Evolutionary conservation across 2,888 invertebrate genomes (phyloP), one percentile per base, ranked within the genome.

Genomic region (Frankliniella intonsa): DNA sequence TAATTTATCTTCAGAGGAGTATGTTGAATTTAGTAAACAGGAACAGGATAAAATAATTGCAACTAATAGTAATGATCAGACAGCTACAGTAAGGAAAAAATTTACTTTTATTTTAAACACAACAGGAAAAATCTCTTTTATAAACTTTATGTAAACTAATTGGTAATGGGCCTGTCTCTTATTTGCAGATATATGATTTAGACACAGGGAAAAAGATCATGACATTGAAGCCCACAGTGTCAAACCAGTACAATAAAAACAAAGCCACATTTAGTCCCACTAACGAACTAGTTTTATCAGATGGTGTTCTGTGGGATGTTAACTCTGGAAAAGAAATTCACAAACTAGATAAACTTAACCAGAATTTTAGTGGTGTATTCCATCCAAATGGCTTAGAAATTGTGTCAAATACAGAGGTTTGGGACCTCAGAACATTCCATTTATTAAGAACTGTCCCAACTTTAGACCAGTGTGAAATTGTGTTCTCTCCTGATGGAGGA

Each of bases 361-460:
- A 97, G 87, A 94, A 94, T 79, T 92, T 97, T 82, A 98, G 96
- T 87, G 99, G 98, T 0, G 94, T 97, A 10, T 99, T 99, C 87
- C 98, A 98, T 90, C 98, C 98, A 0, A 97, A 96, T 87, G 97
- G 97, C 0, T 90, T 97, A 84, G 98, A 98, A 92, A 93, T 98
- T 76, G 95, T 99, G 86, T 97, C 98, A 82, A 99, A 99, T 87
- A 97, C 98, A 0, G 98, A 99, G 91, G 97, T 99, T 82, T 99
- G 99, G 99, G 99, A 99, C 88, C 88, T 99, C 50, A 90, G 99
- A 85, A 98, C 97, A 79, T 98, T 97, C 88, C 96, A 97, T 87
- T 89, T 99, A 79, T 89, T 99, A 62, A 93, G 97, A 87, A 98
- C 98, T 0, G 98, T 99, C 81, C 96, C 98, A 0, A 94, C 95